A percentile compares a stretch with the other conserved stretches of the same genome.
phyloP scores from a whole-genome alignment of 2,113 vertebrate genomes.

The Esox niger region DNA sequence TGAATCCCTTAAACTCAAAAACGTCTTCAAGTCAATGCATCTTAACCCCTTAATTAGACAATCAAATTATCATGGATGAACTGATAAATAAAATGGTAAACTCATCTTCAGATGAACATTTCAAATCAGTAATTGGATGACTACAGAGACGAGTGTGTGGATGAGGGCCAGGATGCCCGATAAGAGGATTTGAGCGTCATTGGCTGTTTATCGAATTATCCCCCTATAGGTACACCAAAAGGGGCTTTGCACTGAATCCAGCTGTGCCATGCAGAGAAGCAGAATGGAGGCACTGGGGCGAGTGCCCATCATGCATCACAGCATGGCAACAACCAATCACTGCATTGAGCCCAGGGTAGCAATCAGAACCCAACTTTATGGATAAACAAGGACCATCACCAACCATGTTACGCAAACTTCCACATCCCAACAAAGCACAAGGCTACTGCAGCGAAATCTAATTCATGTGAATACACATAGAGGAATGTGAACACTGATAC shows the following conservation, averaged over 20 bases:
- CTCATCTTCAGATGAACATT: too few species aligned
- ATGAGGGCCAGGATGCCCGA: too few species aligned
- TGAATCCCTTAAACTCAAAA: too few species aligned
- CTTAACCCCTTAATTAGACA: neutral
- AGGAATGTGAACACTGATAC: slow-evolving; percentile 11
- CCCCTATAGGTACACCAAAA: too few species aligned
- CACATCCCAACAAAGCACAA: slow-evolving; percentile 16
- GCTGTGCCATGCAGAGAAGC: too few species aligned
- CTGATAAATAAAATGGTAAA: neutral
- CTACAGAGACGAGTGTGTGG: too few species aligned
- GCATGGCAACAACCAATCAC: slow-evolving; percentile 13
- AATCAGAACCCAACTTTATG: slow-evolving; percentile 22
- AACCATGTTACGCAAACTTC: neutral
- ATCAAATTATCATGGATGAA: slow-evolving; percentile 1
- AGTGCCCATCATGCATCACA: slow-evolving; percentile 6
- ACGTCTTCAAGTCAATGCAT: neutral
- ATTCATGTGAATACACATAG: neutral
- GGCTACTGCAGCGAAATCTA: neutral
- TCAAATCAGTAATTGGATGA: too few species aligned
- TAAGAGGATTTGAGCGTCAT: too few species aligned
- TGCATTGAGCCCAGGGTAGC: slow-evolving; percentile 14
- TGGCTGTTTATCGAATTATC: too few species aligned
- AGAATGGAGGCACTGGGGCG: slow-evolving; percentile 6
- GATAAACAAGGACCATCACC: slow-evolving; percentile 23
- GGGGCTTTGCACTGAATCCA: neutral